Conservation (phyloP, 2,888 invertebrate genomes). For the Troides aeacus region DNA sequence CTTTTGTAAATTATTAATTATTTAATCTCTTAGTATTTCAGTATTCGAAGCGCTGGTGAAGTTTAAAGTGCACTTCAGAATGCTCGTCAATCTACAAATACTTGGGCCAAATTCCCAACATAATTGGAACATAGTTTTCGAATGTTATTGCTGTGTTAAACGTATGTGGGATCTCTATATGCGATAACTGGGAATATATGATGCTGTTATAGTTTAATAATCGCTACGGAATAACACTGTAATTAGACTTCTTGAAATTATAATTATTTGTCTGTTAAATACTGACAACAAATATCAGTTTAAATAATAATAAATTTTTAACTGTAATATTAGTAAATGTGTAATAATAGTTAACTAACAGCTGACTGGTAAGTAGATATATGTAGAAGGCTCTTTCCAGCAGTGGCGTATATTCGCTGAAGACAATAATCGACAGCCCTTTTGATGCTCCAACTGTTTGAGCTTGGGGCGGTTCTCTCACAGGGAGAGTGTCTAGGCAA, state of each 20-base stretch:
- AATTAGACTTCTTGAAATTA: not conserved
- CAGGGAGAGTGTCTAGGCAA: too few species aligned
- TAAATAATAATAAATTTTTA: not conserved
- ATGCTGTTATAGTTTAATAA: not conserved
- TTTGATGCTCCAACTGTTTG: too few species aligned
- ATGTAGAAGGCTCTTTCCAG: too few species aligned
- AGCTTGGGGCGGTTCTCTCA: too few species aligned
- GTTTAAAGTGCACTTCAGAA: constrained; percentile 24
- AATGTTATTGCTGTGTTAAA: constrained; percentile 15
- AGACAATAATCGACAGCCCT: too few species aligned
- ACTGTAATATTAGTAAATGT: not conserved
- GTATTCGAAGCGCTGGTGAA: constrained; percentile 12
- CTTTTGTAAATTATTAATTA: constrained; percentile 17
- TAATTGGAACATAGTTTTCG: constrained; percentile 27
- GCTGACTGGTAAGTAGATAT: too few species aligned
- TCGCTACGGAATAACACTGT: not conserved
- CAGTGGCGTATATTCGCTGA: too few species aligned
- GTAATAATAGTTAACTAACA: too few species aligned
- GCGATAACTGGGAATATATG: constrained; percentile 3
- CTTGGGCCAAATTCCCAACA: constrained; percentile 26
- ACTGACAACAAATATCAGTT: not conserved
- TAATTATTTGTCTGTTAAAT: not conserved
- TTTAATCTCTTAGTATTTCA: constrained; percentile 9
- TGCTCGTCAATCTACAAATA: constrained; percentile 27
- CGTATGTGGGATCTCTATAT: constrained; percentile 11